Percentiles rank a stretch among this genome's conserved stretches.
Conservation (phyloP, 2,888 invertebrate species). For the Epiperipatus broadwayi region DNA sequence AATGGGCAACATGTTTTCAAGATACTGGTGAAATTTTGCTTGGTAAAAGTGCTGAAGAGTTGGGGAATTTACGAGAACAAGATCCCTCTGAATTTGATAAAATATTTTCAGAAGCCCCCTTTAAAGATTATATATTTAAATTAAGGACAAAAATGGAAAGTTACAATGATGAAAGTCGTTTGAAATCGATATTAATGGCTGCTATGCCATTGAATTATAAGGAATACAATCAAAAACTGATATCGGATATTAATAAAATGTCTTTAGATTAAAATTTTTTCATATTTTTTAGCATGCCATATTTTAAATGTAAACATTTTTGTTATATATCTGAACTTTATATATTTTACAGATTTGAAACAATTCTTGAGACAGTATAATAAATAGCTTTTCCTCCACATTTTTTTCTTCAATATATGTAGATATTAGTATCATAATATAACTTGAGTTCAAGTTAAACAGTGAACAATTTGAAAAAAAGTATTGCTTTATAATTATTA, state of each 20-base stretch:
- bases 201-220: slow-evolving; percentile 53
- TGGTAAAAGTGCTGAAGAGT: slow-evolving; percentile 46
- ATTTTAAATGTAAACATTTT: too few species aligned
- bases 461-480: too few species aligned
- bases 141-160: slow-evolving; percentile 72
- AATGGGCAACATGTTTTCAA: slow-evolving; percentile 79
- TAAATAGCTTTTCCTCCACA: too few species aligned
- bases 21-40: slow-evolving; percentile 54
- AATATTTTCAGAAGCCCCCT: slow-evolving; percentile 51
- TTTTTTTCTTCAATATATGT: too few species aligned
- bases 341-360: too few species aligned
- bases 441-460: too few species aligned
- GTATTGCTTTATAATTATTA: too few species aligned
- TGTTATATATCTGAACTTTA: too few species aligned
- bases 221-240: slow-evolving; percentile 49
- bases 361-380: too few species aligned
- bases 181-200: slow-evolving; percentile 51
- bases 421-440: too few species aligned
- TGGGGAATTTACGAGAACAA: slow-evolving; percentile 43
- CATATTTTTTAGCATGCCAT: too few species aligned
- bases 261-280: too few species aligned
- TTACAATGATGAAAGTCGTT: slow-evolving; percentile 63
- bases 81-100: slow-evolving; percentile 45
- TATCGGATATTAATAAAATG: slow-evolving; percentile 46
- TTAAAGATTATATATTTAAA: slow-evolving; percentile 60